Conservation (phyloP, 2,113 vertebrate species). For the Macaca nemestrina region DNA sequence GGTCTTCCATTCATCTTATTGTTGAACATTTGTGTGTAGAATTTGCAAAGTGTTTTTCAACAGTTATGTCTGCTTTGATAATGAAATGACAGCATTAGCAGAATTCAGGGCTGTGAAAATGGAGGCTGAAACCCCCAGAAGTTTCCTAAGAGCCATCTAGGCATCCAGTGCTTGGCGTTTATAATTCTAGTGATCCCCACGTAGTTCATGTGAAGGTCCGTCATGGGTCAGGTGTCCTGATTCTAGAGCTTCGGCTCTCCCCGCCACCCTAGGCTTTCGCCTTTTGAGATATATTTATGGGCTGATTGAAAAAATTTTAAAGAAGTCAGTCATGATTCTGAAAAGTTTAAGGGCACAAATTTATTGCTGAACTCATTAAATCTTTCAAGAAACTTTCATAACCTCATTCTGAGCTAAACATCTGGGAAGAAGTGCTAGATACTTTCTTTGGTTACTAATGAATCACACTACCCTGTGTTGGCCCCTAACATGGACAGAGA, state of each 20-base stretch:
- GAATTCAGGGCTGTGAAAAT: background rate
- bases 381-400: background rate
- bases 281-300: background rate
- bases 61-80: background rate
- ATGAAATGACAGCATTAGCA: background rate
- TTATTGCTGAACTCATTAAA: background rate
- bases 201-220: background rate
- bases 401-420: background rate
- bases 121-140: background rate
- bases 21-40: background rate
- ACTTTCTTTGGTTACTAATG: background rate
- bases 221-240: rapidly evolving
- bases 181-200: rapidly evolving
- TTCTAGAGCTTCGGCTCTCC: rapidly evolving
- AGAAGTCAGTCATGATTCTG: background rate
- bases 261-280: background rate
- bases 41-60: background rate
- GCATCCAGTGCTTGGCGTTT: rapidly evolving
- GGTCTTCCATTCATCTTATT: background rate
- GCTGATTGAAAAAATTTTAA: background rate
- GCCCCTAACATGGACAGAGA: background rate
- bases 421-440: background rate
- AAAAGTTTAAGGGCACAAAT: background rate
- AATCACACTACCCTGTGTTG: background rate
- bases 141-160: rapidly evolving